phyloP scores from a whole-genome alignment of 2,113 vertebrate genomes.

The Seriola dumerili region DNA sequence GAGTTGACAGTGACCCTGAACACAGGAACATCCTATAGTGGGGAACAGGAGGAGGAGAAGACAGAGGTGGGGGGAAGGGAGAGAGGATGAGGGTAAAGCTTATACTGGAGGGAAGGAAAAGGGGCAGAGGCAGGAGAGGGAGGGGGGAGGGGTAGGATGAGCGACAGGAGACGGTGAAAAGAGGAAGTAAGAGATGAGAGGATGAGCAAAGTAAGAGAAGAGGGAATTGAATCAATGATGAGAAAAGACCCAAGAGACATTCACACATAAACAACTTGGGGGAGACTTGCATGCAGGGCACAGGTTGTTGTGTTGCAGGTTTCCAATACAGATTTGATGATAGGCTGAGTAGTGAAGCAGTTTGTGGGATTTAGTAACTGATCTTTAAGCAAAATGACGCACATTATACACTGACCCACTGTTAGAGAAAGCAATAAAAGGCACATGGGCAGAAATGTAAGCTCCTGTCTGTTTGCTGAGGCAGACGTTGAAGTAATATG shows the following conservation, averaged over 20 bases:
- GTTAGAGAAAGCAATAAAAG: conserved; percentile 7
- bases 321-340: conserved; percentile 13
- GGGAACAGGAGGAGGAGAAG: conserved; percentile 35
- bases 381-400: conserved; percentile 11
- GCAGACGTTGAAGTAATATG: neutral
- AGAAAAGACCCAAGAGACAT: neutral
- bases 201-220: conserved; percentile 23
- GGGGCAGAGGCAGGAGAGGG: neutral
- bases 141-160: conserved; percentile 12
- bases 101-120: conserved; percentile 38
- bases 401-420: neutral
- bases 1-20: conserved; percentile 69
- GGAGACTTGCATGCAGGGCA: neutral
- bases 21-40: conserved; percentile 68
- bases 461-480: neutral
- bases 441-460: neutral
- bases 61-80: neutral
- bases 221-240: conserved; percentile 8
- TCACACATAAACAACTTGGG: neutral
- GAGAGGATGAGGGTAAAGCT: conserved; percentile 35
- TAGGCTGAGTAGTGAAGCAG: conserved; percentile 11
- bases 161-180: conserved; percentile 2
- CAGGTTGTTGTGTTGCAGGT: neutral
- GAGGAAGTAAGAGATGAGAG: conserved; percentile 23
- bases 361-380: conserved; percentile 24